These are phyloP conservation scores for Agrotis puta DNA, from an alignment of 2,888 invertebrate species.

Conservation along the genomic window DNA sequence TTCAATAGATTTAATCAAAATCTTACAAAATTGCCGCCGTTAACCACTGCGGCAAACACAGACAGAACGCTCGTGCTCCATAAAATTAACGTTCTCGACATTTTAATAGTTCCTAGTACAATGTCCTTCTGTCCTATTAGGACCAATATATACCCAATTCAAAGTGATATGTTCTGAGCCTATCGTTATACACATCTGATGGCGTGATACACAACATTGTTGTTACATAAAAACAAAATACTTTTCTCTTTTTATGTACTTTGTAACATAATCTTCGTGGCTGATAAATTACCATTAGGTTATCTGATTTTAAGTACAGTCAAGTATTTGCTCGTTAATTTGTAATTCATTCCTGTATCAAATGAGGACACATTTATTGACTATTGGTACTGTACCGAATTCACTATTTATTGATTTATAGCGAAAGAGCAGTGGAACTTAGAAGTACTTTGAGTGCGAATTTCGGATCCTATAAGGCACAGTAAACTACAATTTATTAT, in stretches of 20 bases:
- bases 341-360: too few species aligned
- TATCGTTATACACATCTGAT: slow-evolving; percentile 29
- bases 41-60: slow-evolving; percentile 5
- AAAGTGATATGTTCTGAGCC: slow-evolving; percentile 12
- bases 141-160: slow-evolving; percentile 20
- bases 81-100: slow-evolving; percentile 31
- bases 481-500: too few species aligned
- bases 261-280: not conserved
- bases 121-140: not conserved
- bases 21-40: slow-evolving; percentile 11
- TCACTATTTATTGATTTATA: too few species aligned
- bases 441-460: too few species aligned
- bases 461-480: too few species aligned
- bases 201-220: slow-evolving; percentile 26
- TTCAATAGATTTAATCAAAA: not conserved
- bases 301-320: not conserved
- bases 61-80: slow-evolving; percentile 5
- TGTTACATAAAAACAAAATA: not conserved
- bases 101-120: slow-evolving; percentile 13
- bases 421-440: too few species aligned
- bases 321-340: not conserved
- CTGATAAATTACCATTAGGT: not conserved
- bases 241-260: slow-evolving; percentile 9
- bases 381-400: too few species aligned
- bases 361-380: too few species aligned